Conservation (phyloP, 2,113 vertebrate genomes). For the Callospermophilus lateralis region DNA sequence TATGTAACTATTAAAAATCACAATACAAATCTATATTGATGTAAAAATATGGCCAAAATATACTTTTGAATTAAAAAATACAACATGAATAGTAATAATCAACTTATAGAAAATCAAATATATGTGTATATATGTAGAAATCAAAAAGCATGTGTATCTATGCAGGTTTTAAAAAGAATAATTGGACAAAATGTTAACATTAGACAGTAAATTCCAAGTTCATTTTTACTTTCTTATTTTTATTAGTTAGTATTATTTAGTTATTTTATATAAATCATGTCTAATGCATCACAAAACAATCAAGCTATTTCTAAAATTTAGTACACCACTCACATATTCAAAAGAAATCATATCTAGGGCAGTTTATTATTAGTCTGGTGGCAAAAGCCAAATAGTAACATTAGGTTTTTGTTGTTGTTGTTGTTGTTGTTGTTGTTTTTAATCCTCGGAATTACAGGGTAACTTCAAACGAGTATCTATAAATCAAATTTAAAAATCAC, state of each 20-base stretch:
- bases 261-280: constrained; percentile 27
- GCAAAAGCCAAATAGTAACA: constrained; percentile 68
- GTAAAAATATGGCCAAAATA: neutral
- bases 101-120: constrained; percentile 57
- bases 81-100: neutral
- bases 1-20: constrained; percentile 50
- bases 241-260: constrained; percentile 15
- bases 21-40: neutral
- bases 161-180: neutral
- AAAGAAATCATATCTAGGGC: constrained; percentile 57
- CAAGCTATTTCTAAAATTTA: constrained; percentile 50
- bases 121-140: neutral
- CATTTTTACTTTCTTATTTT: constrained; percentile 49
- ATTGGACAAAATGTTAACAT: constrained; percentile 60
- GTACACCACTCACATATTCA: constrained; percentile 52
- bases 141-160: too few relatives aligned
- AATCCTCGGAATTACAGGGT: constrained; percentile 39
- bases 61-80: constrained; percentile 48
- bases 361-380: constrained; percentile 48
- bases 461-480: constrained; percentile 73
- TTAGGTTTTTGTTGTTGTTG: neutral
- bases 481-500: constrained; percentile 70
- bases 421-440: too few relatives aligned
- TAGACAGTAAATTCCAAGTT: neutral
- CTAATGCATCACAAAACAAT: constrained; percentile 42